Evolutionary conservation across 2,797 vertebrate genomes (phyloP).

Genomic region (Dallia pectoralis): DNA sequence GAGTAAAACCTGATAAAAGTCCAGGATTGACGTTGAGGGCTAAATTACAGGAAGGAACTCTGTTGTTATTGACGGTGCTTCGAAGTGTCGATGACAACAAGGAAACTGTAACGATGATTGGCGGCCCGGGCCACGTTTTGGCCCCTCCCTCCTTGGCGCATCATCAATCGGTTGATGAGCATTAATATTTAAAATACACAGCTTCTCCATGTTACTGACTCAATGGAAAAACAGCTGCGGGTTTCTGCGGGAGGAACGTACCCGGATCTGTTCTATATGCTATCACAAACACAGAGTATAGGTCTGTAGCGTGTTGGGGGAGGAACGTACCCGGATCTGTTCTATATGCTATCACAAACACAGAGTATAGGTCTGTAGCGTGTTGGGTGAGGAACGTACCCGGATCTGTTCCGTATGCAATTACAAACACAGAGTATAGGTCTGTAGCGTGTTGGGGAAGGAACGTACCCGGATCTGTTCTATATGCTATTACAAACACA

Average conservation of each 20-base stretch:
- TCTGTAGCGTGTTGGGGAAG: no score
- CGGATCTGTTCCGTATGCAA: background rate
- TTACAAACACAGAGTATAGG: no score
- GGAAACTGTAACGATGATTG: background rate
- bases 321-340: no score
- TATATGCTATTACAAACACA: background rate
- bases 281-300: background rate
- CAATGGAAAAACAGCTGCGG: background rate
- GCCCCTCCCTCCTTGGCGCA: background rate
- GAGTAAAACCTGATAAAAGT: constrained; percentile 20
- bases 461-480: no score
- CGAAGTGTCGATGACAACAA: background rate
- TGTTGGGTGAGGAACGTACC: no score
- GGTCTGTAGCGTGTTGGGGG: no score
- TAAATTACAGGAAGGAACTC: constrained; percentile 6
- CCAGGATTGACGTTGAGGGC: background rate
- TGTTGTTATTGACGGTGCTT: constrained; percentile 7
- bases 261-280: background rate
- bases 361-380: no score
- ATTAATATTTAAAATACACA: background rate
- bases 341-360: background rate
- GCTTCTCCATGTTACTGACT: background rate
- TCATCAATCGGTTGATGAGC: background rate
- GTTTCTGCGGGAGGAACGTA: no score
- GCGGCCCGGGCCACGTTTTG: background rate